A percentile compares a stretch with the other conserved stretches of the same genome.
These are phyloP conservation scores for Siniperca knerii DNA, from an alignment of 2,113 vertebrate species.

Conservation along the genomic window DNA sequence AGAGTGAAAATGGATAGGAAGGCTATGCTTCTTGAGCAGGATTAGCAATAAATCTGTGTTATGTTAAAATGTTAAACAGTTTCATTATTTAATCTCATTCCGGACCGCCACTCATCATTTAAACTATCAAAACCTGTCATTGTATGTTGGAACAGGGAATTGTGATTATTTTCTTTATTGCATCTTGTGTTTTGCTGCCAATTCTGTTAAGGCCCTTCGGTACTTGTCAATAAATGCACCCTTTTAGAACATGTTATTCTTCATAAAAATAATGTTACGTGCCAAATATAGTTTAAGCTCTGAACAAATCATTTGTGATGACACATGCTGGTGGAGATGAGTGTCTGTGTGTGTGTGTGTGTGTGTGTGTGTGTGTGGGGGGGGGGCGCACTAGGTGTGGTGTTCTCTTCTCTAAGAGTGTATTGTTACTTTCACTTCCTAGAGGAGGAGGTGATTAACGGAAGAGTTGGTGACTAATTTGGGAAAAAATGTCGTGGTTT, in stretches of 20 bases:
- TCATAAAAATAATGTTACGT: not conserved
- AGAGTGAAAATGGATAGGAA: constrained; percentile 33
- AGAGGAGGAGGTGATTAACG: constrained; percentile 69
- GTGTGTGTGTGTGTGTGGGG: not conserved
- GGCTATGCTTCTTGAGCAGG: constrained; percentile 5
- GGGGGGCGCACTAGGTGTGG: constrained; percentile 39
- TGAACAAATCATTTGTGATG: not conserved
- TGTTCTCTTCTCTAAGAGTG: constrained; percentile 34
- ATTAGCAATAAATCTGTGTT: constrained; percentile 23
- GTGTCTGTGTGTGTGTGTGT: not conserved
- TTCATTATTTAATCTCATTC: constrained; percentile 17
- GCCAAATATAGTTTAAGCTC: constrained; percentile 1
- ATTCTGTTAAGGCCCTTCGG: not conserved
- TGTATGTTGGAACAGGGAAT: not conserved
- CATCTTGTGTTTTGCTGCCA: constrained; percentile 7
- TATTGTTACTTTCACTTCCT: constrained; percentile 75
- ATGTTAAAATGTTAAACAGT: constrained; percentile 21
- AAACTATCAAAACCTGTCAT: not conserved
- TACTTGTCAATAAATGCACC: not conserved
- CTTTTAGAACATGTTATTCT: not conserved
- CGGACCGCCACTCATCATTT: not conserved
- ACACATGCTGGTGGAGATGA: not conserved
- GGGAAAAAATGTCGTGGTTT: constrained; percentile 69
- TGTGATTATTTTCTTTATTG: constrained; percentile 7
- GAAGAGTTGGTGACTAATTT: constrained; percentile 76